Evolutionary conservation across 1,140 invertebrate species (phyloP).

Genomic region (Drosophila lowei): DNA sequence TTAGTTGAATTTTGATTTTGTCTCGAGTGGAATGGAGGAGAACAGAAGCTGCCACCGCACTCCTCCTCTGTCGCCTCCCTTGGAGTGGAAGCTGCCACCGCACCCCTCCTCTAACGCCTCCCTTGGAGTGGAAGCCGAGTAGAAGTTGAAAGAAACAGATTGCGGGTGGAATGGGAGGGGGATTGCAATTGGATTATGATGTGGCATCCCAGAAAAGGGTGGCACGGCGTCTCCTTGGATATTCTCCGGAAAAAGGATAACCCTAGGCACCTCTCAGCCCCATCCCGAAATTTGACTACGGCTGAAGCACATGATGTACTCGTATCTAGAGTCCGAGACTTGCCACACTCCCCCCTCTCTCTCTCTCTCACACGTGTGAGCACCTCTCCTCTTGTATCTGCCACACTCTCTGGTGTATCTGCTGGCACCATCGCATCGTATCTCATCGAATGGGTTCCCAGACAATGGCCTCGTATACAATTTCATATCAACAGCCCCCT

Average conservation of each 20-base stretch:
- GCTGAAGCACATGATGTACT: neutral
- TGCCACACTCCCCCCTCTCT: too few relatives aligned
- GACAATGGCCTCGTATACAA: neutral
- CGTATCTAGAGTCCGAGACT: too few relatives aligned
- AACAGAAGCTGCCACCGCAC: constrained; percentile 24
- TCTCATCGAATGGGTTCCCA: neutral
- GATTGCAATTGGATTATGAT: constrained; percentile 36
- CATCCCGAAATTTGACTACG: constrained; percentile 1
- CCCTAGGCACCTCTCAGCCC: neutral
- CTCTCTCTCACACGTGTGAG: neutral
- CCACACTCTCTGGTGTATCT: too few relatives aligned
- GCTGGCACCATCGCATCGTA: too few relatives aligned
- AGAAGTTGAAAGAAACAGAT: constrained; percentile 1
- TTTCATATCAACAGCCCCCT: constrained; percentile 20
- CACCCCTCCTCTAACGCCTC: too few relatives aligned
- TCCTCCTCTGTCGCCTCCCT: too few relatives aligned
- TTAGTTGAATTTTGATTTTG: constrained; percentile 80
- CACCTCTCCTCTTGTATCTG: too few relatives aligned
- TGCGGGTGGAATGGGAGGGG: constrained; percentile 6
- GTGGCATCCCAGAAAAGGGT: neutral
- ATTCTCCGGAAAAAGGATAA: constrained; percentile 3
- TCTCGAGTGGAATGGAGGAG: constrained; percentile 37
- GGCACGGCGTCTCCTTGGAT: neutral
- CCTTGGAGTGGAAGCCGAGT: constrained; percentile 47
- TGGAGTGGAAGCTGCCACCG: constrained; percentile 38